These are phyloP conservation scores for Megalonaias nervosa DNA, from an alignment of 1,140 invertebrate species.

Conservation along the genomic window DNA sequence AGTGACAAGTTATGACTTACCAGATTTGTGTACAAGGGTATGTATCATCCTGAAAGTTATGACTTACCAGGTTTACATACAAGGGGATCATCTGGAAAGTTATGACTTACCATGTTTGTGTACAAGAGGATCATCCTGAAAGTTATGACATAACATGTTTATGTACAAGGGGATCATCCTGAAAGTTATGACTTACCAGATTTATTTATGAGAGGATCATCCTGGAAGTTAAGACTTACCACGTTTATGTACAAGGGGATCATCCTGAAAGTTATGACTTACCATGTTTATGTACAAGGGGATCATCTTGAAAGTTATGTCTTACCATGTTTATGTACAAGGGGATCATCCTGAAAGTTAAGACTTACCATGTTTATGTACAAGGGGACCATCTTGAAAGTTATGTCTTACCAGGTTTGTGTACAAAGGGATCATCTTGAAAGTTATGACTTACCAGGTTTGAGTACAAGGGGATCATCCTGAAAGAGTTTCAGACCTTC, in stretches of 20 bases:
- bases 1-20: not conserved
- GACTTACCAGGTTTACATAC: conserved; percentile 75
- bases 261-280: conserved; percentile 74
- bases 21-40: not conserved
- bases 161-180: conserved; percentile 76
- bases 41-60: not conserved
- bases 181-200: conserved; percentile 68
- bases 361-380: not conserved
- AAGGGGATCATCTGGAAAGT: conserved; percentile 78
- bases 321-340: conserved; percentile 76
- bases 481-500: conserved; percentile 76
- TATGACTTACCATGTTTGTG: not conserved
- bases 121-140: not conserved
- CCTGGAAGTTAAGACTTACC: conserved; percentile 65
- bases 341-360: conserved; percentile 76
- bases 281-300: not conserved
- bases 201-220: not conserved
- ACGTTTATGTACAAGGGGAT: conserved; percentile 75
- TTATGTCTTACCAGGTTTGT: not conserved
- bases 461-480: conserved; percentile 75
- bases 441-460: conserved; percentile 76
- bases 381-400: not conserved
- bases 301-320: not conserved
- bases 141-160: conserved; percentile 73
- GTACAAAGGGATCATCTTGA: conserved; percentile 30